Conservation (phyloP, 53 echinoderm and acorn worm genomes). For the Zoroaster sp. region DNA sequence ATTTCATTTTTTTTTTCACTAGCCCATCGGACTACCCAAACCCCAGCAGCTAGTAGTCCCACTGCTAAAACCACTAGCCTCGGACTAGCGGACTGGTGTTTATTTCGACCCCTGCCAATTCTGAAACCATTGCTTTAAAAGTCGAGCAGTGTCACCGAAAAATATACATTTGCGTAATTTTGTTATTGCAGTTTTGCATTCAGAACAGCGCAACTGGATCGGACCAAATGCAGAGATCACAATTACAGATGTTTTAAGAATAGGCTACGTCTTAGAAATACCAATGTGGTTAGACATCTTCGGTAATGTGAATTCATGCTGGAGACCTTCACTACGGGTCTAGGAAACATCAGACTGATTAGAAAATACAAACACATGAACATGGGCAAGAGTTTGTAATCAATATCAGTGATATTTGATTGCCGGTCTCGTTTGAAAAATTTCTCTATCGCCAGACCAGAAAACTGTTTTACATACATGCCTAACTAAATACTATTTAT, state of each 20-base stretch:
- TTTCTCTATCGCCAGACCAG: neutral
- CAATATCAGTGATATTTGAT: neutral
- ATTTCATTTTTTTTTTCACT: too few relatives aligned
- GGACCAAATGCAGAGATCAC: constrained; percentile 13
- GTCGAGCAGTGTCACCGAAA: too few relatives aligned
- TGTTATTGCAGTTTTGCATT: too few relatives aligned
- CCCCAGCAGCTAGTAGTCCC: too few relatives aligned
- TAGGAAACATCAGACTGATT: neutral
- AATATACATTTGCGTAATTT: too few relatives aligned
- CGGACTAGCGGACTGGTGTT: too few relatives aligned
- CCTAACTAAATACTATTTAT: neutral
- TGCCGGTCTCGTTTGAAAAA: neutral
- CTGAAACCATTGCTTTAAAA: too few relatives aligned
- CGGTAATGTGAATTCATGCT: neutral
- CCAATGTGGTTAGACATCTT: constrained; percentile 54
- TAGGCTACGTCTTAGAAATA: constrained; percentile 33
- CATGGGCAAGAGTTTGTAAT: neutral
- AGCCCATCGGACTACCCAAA: too few relatives aligned
- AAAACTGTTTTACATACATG: neutral
- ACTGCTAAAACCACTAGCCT: too few relatives aligned
- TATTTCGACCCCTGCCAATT: too few relatives aligned
- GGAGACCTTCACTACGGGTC: neutral
- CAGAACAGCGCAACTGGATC: too few relatives aligned
- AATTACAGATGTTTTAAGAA: constrained; percentile 41
- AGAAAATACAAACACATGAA: neutral